Evolutionary conservation across 2,113 vertebrate genomes (phyloP).

Genomic region (Oenanthe melanoleuca): DNA sequence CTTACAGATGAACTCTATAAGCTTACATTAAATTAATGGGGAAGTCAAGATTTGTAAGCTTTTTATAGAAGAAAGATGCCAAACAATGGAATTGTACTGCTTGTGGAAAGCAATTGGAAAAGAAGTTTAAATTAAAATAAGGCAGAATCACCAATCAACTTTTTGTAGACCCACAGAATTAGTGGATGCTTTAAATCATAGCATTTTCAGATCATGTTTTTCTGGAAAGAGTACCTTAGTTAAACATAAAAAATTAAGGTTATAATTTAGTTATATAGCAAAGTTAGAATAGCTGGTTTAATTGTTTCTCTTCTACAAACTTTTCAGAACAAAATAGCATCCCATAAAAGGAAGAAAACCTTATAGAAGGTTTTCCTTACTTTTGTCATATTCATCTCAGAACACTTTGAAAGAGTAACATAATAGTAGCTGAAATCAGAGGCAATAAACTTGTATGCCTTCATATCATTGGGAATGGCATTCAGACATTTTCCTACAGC

Average conservation of each 20-base stretch:
- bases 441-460: constrained; percentile 38
- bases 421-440: constrained; percentile 50
- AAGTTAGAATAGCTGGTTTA: neutral
- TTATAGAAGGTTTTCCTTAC: neutral
- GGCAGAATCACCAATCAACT: neutral
- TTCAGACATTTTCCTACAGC: constrained; percentile 25
- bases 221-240: neutral
- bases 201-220: neutral
- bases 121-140: neutral
- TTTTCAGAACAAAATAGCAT: neutral
- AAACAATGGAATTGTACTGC: neutral
- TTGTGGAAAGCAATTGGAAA: neutral
- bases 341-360: constrained; percentile 5
- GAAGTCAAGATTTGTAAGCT: neutral
- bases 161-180: neutral
- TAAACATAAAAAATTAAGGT: neutral
- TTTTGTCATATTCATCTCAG: constrained; percentile 28
- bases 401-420: constrained; percentile 6
- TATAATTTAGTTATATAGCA: neutral
- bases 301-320: neutral
- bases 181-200: neutral
- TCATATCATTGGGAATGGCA: constrained; percentile 29
- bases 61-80: neutral
- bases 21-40: neutral
- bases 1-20: neutral